Evolutionary conservation across 2,113 vertebrate genomes (phyloP).

Genomic region (Empidonax alnorum): DNA sequence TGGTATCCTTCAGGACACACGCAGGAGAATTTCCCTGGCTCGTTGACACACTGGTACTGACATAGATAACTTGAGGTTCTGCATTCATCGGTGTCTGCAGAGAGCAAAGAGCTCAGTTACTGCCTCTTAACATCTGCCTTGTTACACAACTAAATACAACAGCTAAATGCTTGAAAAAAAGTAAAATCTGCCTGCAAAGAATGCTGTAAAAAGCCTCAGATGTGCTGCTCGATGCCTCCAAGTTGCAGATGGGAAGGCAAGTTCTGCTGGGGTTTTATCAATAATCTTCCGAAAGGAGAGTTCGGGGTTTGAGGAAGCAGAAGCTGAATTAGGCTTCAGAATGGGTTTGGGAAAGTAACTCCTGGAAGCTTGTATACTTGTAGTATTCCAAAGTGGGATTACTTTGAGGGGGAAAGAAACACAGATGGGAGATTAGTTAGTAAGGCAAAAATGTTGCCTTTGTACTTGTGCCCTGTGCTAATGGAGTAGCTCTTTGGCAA

Average conservation of each 20-base stretch:
- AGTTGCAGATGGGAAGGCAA: background rate
- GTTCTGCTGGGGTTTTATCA: background rate
- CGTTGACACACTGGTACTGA: slow-evolving; percentile 92
- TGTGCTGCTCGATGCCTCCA: background rate
- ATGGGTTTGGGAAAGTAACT: background rate
- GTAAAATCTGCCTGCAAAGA: background rate
- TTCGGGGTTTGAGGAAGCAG: background rate
- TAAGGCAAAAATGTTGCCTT: background rate
- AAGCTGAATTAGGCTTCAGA: background rate
- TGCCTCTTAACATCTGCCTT: background rate
- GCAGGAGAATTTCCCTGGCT: slow-evolving; percentile 89
- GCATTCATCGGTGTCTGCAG: slow-evolving; percentile 91
- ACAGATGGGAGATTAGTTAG: background rate
- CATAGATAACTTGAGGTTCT: slow-evolving; percentile 90
- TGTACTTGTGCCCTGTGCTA: background rate
- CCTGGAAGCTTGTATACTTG: background rate
- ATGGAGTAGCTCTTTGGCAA: background rate
- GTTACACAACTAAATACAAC: background rate
- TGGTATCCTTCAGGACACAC: slow-evolving; percentile 94
- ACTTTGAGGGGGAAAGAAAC: background rate
- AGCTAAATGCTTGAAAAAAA: background rate
- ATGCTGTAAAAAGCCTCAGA: no score
- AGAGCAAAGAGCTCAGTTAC: background rate
- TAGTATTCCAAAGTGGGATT: background rate
- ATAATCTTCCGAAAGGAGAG: background rate